phyloP scores from a whole-genome alignment of 2,888 invertebrate species.

The Altica lythri region DNA sequence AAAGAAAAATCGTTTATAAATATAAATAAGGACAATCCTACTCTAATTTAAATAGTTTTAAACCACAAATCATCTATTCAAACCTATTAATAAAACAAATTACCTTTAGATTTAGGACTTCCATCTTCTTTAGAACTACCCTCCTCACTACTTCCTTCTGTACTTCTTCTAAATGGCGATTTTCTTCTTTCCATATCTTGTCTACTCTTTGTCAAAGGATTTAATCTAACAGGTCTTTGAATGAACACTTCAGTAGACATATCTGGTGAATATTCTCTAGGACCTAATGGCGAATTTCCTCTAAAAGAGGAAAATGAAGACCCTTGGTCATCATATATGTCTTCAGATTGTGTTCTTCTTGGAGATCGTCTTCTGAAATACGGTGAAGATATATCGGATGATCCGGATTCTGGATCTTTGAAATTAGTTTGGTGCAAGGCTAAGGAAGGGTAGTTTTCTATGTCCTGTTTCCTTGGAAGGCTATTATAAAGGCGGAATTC shows the following conservation, averaged over 20 bases:
- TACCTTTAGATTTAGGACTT: slow-evolving; percentile 32
- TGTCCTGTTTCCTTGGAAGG: slow-evolving; percentile 63
- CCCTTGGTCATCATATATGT: slow-evolving; percentile 48
- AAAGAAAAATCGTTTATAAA: too few species aligned
- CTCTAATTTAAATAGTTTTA: too few species aligned
- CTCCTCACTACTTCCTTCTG: slow-evolving; percentile 26
- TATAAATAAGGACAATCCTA: too few species aligned
- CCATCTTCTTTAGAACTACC: slow-evolving; percentile 27
- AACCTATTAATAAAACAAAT: neutral
- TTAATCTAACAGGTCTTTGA: slow-evolving; percentile 44
- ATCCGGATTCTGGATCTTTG: slow-evolving; percentile 30
- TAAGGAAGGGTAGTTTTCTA: slow-evolving; percentile 55
- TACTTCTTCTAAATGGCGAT: slow-evolving; percentile 26
- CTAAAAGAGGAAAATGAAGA: neutral
- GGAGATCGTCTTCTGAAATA: slow-evolving; percentile 34
- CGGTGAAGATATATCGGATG: slow-evolving; percentile 11
- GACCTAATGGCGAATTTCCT: neutral
- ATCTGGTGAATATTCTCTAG: slow-evolving; percentile 3
- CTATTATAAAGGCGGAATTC: slow-evolving; percentile 66
- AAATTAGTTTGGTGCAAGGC: slow-evolving; percentile 44
- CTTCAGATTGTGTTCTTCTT: slow-evolving; percentile 52
- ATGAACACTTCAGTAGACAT: neutral
- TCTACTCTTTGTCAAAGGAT: slow-evolving; percentile 40
- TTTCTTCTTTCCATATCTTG: slow-evolving; percentile 28
- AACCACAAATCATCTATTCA: neutral